Evolutionary conservation across 2,888 invertebrate species (phyloP).

Genomic region (Patella depressa): DNA sequence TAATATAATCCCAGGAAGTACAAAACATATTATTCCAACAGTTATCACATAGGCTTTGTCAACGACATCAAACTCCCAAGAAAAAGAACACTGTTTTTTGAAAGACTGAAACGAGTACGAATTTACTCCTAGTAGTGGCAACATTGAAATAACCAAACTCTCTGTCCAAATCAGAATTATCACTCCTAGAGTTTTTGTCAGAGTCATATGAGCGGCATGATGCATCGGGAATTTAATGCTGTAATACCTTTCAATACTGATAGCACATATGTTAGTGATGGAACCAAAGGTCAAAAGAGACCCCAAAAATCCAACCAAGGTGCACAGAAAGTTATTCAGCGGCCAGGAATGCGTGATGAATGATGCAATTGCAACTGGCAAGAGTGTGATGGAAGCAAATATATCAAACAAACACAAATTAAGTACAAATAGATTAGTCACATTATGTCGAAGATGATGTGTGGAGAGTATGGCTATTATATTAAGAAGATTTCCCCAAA

Average conservation of each 20-base stretch:
- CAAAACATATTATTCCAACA: slow-evolving; percentile 32
- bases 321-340: slow-evolving; percentile 27
- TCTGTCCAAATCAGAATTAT: slow-evolving; percentile 31
- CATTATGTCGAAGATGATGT: slow-evolving; percentile 20
- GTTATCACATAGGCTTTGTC: slow-evolving; percentile 31
- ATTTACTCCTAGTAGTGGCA: slow-evolving; percentile 37
- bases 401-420: slow-evolving; percentile 41
- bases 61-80: slow-evolving; percentile 25
- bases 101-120: slow-evolving; percentile 28
- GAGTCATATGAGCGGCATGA: slow-evolving; percentile 42
- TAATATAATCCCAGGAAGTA: slow-evolving; percentile 37
- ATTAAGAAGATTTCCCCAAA: slow-evolving; percentile 31
- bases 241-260: slow-evolving; percentile 44
- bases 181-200: slow-evolving; percentile 26
- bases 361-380: slow-evolving; percentile 33
- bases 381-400: slow-evolving; percentile 28
- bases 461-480: slow-evolving; percentile 28
- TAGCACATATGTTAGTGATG: slow-evolving; percentile 37
- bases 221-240: slow-evolving; percentile 44
- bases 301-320: slow-evolving; percentile 32
- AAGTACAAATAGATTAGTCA: slow-evolving; percentile 41
- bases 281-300: slow-evolving; percentile 38
- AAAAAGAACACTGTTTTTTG: slow-evolving; percentile 35
- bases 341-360: slow-evolving; percentile 33
- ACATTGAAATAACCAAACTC: slow-evolving; percentile 24